A percentile compares a stretch with the other conserved stretches of the same genome.
Conservation (phyloP, 1,140 invertebrate genomes). For the Hyposmocoma kahamanoa region DNA sequence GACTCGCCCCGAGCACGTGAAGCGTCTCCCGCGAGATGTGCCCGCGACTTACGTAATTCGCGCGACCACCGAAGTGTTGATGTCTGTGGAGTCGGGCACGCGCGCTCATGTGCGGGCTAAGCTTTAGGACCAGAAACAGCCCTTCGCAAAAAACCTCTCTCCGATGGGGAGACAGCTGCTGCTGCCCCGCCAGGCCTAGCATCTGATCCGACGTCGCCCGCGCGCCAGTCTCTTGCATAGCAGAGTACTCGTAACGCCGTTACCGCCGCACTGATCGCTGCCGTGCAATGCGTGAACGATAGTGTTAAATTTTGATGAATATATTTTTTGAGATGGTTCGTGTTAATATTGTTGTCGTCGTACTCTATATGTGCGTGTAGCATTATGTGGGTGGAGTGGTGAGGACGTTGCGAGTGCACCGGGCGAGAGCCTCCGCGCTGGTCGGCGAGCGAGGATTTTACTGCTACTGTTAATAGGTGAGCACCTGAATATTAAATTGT, state of each 20-base stretch:
- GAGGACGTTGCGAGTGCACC: no score
- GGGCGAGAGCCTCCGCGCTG: no score
- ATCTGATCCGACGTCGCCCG: not conserved
- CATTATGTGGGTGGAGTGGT: no score
- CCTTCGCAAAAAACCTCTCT: conserved; percentile 96
- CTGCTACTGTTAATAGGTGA: no score
- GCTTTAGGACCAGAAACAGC: conserved; percentile 94
- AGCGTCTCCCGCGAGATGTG: conserved; percentile 14
- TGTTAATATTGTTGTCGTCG: no score
- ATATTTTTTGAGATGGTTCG: conserved; percentile 43
- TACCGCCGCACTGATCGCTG: not conserved
- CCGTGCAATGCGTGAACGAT: no score
- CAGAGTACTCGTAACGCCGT: no score
- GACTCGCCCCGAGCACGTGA: conserved; percentile 34
- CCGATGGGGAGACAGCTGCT: conserved; percentile 94
- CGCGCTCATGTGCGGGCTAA: conserved; percentile 92
- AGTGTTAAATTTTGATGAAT: conserved; percentile 24
- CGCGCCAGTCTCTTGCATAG: no score
- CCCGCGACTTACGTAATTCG: conserved; percentile 37
- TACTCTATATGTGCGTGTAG: no score
- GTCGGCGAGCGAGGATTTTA: no score
- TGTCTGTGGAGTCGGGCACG: conserved; percentile 37
- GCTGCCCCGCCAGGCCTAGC: conserved; percentile 66
- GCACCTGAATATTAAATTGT: no score
- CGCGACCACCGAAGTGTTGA: conserved; percentile 21